Evolutionary conservation across 2,888 invertebrate species (phyloP), one percentile per base, ranked within the genome.

Genomic region (Pocota personata): DNA sequence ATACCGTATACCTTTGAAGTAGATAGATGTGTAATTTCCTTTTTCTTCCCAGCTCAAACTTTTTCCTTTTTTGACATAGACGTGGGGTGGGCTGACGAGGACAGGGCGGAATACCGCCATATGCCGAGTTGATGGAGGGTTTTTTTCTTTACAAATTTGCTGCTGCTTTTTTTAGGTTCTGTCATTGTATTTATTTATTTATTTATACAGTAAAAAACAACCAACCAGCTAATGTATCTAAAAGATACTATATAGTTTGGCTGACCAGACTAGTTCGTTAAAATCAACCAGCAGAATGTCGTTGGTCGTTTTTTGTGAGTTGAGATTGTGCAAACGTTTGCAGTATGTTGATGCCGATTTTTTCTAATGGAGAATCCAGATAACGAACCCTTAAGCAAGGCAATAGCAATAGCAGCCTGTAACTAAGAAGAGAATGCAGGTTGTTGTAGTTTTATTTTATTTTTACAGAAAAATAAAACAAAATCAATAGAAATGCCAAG

Each of bases 201-300:
- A 62, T 77, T 72, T 72, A 78, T 66, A 12, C 30, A 50, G 48
- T n/a, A 10, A 50, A 48, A 32, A 37, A n/a, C n/a, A 35, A 21
- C 3, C 24, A 60, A 35, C 27, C 30, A 6, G 48, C 55, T 60
- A 72, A 77, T 77, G 64, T 66, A 82, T 82, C 75, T 67, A 24
- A 71, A 76, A 76, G 82, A 71, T 82, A 71, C 64, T 83, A 55
- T 83, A 73, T 60, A 73, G 67, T 62, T 48, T 72, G 55, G 37
- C 24, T 57, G 89, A 88, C 89, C 90, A 91, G 90, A 90, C 90
- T 90, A 90, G 90, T 91, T 91, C 90, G 90, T 91, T 90, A 91
- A 91, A 90, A 90, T 89, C 89, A 90, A 89, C 89, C 89, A 90
- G 88, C 88, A 89, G 89, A 89, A 50, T 82, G 76, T 66, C 58